These are phyloP conservation scores for Parazoanthus darwini DNA, from an alignment of 92 coral and sea anemone species.

Conservation along the genomic window DNA sequence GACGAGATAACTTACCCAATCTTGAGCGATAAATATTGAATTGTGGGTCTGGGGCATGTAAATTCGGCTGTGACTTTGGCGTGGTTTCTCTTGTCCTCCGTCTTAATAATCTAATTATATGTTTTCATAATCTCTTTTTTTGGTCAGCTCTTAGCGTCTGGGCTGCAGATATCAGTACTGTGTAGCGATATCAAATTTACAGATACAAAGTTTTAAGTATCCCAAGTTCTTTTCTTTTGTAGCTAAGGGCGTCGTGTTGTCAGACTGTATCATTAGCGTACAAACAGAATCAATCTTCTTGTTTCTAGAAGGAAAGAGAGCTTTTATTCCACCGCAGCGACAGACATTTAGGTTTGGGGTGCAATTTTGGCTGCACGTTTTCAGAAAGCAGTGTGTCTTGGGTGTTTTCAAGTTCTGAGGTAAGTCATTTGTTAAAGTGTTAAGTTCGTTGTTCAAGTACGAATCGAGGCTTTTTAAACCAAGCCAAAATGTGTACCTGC, in stretches of 20 bases:
- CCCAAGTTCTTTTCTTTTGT: neutral
- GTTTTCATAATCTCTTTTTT: slow-evolving; percentile 9
- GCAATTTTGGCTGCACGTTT: neutral
- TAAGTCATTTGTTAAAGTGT: neutral
- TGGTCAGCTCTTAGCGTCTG: neutral
- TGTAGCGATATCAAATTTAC: neutral
- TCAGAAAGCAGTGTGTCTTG: neutral
- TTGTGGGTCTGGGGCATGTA: neutral
- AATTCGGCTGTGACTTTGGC: neutral
- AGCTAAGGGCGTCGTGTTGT: neutral
- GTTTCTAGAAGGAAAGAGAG: slow-evolving; percentile 7
- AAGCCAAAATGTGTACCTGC: neutral
- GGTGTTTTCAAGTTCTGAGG: neutral
- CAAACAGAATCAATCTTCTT: neutral
- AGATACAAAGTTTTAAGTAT: neutral
- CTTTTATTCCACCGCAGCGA: neutral
- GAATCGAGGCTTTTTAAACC: neutral
- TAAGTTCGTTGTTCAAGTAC: neutral
- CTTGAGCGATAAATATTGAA: slow-evolving; percentile 2
- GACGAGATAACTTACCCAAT: neutral
- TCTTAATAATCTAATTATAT: slow-evolving; percentile 19
- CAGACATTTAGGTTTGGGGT: neutral
- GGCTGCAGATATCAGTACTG: neutral
- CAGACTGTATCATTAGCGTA: neutral
- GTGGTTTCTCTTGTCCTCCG: neutral